A percentile compares a stretch with the other conserved stretches of the same genome.
Conservation (phyloP, 2,797 vertebrate genomes). For the Geotrypetes seraphini region DNA sequence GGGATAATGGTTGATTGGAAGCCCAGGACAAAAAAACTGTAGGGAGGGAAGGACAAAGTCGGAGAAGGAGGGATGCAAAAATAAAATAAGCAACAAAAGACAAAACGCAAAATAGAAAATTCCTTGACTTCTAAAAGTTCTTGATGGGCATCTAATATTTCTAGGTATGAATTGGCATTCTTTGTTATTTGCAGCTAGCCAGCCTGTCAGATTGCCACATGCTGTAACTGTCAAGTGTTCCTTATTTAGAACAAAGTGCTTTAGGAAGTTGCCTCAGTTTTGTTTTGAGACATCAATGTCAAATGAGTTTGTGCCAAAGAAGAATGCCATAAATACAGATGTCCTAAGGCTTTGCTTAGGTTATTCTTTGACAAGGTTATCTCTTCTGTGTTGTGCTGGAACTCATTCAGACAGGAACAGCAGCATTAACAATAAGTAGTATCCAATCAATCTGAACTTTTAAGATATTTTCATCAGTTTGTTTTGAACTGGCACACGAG, state of each 20-base stretch:
- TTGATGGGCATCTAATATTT: no score
- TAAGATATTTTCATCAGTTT: constrained; percentile 18
- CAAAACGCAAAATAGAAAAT: no score
- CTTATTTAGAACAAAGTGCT: not conserved
- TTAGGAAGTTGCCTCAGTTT: not conserved
- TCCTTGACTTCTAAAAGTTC: no score
- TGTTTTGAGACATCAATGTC: constrained; percentile 13
- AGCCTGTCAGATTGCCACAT: no score
- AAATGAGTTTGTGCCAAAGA: constrained; percentile 9
- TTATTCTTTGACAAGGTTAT: constrained; percentile 33
- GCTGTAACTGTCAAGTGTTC: not conserved
- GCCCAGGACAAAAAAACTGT: no score
- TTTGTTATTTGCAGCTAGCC: no score
- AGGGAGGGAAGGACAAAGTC: no score
- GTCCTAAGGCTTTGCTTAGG: not conserved
- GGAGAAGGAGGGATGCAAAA: no score
- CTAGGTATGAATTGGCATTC: no score
- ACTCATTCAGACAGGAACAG: constrained; percentile 20
- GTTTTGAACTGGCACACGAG: no score
- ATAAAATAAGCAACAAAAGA: no score
- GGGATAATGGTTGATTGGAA: no score
- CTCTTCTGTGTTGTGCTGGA: constrained; percentile 22
- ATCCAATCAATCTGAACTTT: constrained; percentile 21
- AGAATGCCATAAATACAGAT: not conserved
- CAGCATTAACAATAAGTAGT: constrained; percentile 19